phyloP scores from a whole-genome alignment of 1,140 invertebrate genomes.

The Cryptotermes secundus region DNA sequence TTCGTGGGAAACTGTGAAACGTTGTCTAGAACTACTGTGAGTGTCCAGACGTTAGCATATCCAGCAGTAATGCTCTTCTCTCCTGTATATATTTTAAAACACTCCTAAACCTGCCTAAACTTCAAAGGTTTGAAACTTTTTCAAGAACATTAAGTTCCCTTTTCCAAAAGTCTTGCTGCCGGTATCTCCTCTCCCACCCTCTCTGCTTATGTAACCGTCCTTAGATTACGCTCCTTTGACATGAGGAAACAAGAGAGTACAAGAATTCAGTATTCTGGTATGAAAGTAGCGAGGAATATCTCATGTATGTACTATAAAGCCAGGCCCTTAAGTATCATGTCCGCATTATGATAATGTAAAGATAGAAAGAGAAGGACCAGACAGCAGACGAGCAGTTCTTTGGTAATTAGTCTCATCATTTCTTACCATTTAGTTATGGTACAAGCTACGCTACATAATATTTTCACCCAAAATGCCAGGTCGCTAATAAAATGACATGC shows the following conservation, averaged over 20 bases:
- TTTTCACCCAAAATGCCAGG: conserved; percentile 29
- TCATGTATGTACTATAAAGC: background rate
- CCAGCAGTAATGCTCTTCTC: background rate
- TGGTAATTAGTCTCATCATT: conserved; percentile 26
- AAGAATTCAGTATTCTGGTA: background rate
- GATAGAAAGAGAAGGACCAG: background rate
- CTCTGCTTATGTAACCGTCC: background rate
- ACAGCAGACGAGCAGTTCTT: background rate
- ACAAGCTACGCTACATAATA: background rate
- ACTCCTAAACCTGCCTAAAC: background rate
- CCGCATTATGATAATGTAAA: background rate
- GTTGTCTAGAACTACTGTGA: background rate
- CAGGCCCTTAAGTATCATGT: background rate
- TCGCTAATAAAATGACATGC: conserved; percentile 31
- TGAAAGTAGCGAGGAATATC: background rate
- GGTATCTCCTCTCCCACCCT: background rate
- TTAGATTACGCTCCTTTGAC: background rate
- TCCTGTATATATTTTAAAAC: background rate
- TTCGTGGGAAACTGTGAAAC: background rate
- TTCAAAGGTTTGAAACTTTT: conserved; percentile 18
- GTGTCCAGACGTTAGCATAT: background rate
- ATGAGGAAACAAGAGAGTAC: background rate
- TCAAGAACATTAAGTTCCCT: conserved; percentile 17
- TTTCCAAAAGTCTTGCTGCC: background rate
- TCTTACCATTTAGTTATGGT: conserved; percentile 15